Evolutionary conservation across 2,113 vertebrate genomes (phyloP).

Genomic region (Hemichromis elongatus): DNA sequence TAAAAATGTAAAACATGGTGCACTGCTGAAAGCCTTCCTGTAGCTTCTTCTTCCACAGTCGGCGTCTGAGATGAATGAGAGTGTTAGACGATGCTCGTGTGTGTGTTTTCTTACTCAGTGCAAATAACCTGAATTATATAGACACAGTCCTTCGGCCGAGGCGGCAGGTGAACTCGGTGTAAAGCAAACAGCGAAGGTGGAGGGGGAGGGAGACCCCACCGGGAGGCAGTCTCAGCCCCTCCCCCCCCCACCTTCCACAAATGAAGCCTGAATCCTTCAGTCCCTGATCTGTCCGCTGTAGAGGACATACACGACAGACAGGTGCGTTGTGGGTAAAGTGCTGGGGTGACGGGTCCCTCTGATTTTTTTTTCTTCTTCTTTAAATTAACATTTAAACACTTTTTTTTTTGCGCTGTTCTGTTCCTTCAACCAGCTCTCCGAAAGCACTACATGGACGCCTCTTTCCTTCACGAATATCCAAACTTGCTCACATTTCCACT

Average conservation of each 20-base stretch:
- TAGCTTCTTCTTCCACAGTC: neutral
- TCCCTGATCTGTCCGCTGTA: constrained; percentile 34
- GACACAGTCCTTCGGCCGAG: constrained; percentile 55
- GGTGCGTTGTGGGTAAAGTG: constrained; percentile 74
- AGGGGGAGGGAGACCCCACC: neutral
- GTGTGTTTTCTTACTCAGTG: constrained; percentile 56
- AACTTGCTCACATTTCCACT: neutral
- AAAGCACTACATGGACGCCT: neutral
- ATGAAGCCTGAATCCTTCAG: constrained; percentile 8
- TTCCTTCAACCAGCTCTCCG: constrained; percentile 33
- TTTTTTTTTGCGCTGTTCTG: constrained; percentile 17
- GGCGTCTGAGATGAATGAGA: neutral
- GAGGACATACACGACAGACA: constrained; percentile 22
- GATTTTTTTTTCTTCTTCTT: constrained; percentile 25
- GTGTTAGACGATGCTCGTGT: neutral
- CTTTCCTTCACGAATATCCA: constrained; percentile 30
- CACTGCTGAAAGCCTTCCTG: neutral
- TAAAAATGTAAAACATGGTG: neutral
- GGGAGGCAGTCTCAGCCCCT: neutral
- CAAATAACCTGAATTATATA: constrained; percentile 65
- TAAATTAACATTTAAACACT: constrained; percentile 40
- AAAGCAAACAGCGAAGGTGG: constrained; percentile 19
- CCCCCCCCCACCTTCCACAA: neutral
- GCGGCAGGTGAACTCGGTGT: constrained; percentile 36
- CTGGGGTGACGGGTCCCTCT: constrained; percentile 64